Evolutionary conservation across 92 coral and sea anemone genomes (phyloP).

Genomic region (Metridium senile): DNA sequence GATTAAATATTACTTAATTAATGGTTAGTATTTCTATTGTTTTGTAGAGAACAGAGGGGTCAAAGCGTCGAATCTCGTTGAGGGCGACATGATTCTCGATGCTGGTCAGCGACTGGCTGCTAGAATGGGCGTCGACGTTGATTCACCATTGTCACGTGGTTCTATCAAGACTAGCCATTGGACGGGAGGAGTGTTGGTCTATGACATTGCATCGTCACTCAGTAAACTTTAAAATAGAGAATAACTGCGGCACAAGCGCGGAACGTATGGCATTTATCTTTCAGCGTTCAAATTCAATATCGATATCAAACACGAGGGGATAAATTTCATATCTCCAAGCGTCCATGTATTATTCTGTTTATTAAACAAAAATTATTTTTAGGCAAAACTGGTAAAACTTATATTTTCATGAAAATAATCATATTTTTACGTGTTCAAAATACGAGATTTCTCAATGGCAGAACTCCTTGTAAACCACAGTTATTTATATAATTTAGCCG

Average conservation of each 20-base stretch:
- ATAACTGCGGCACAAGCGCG: neutral
- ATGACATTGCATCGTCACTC: constrained; percentile 19
- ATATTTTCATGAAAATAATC: neutral
- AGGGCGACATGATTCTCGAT: constrained; percentile 38
- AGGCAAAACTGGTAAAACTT: too few species aligned
- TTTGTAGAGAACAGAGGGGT: constrained; percentile 28
- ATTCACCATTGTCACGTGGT: constrained; percentile 19
- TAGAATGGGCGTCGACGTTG: constrained; percentile 28
- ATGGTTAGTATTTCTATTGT: too few species aligned
- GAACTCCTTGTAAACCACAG: too few species aligned
- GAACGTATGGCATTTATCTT: neutral
- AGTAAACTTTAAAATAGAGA: constrained; percentile 3
- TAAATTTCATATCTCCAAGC: too few species aligned
- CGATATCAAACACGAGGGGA: neutral
- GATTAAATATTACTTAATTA: too few species aligned
- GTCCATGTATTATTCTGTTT: neutral
- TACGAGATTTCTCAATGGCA: too few species aligned
- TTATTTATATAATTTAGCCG: too few species aligned
- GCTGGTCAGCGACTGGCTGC: constrained; percentile 28
- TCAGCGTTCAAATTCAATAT: neutral
- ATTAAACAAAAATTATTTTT: neutral
- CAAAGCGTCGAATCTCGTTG: constrained; percentile 20
- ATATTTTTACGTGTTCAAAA: neutral
- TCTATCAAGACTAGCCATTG: constrained; percentile 26
- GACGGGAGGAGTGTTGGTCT: constrained; percentile 44